A percentile compares a stretch with the other conserved stretches of the same genome.
These are phyloP conservation scores for Micrasema longulum DNA, from an alignment of 1,140 invertebrate species.

Conservation along the genomic window DNA sequence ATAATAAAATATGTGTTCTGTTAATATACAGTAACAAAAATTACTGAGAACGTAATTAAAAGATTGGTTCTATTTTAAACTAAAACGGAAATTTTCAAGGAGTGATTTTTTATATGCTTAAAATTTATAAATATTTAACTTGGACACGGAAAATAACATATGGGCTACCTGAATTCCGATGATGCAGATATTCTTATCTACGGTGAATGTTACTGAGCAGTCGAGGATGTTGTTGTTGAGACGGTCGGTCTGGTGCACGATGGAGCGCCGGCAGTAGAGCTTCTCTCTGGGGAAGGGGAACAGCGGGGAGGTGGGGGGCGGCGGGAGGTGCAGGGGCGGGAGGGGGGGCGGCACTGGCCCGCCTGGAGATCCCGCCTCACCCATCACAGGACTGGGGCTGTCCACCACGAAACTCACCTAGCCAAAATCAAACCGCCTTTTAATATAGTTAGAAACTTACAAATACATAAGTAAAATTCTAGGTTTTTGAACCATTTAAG, in stretches of 20 bases:
- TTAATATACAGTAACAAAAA: no score
- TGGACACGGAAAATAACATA: constrained; percentile 12
- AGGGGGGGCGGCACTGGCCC: background rate
- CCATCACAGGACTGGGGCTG: constrained; percentile 61
- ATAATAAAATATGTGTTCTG: no score
- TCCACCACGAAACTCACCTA: constrained; percentile 61
- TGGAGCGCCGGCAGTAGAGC: constrained; percentile 74
- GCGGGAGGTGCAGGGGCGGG: background rate
- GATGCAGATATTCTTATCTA: constrained; percentile 82
- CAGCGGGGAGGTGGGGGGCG: constrained; percentile 10
- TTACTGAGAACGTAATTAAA: no score
- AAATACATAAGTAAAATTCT: no score
- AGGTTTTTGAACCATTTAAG: no score
- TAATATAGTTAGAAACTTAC: no score
- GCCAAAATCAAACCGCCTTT: background rate
- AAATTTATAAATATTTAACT: no score
- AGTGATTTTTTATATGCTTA: no score
- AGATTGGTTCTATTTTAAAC: no score
- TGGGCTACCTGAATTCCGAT: constrained; percentile 73
- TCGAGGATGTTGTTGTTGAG: constrained; percentile 79
- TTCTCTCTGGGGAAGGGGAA: constrained; percentile 57
- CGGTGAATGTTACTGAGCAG: constrained; percentile 80
- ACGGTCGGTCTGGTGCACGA: constrained; percentile 74
- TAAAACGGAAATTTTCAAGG: no score
- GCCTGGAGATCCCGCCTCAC: constrained; percentile 54